A percentile compares a stretch with the other conserved stretches of the same genome.
phyloP scores from a whole-genome alignment of 2,113 vertebrate species.

The Podilymbus podiceps region DNA sequence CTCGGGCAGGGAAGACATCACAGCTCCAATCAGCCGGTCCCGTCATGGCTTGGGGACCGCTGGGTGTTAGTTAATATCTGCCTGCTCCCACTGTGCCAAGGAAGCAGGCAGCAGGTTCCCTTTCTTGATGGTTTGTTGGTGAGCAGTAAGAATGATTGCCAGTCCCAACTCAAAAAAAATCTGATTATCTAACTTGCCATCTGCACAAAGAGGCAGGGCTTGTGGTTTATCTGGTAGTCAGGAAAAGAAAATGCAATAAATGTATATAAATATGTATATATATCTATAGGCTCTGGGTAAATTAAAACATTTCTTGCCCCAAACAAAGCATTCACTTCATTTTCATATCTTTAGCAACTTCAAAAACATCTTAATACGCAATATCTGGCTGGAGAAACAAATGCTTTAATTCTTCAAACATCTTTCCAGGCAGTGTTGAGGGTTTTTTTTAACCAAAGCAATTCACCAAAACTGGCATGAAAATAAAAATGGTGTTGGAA shows the following conservation, averaged over 20 bases:
- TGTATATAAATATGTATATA: background rate
- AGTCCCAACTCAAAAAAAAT: background rate
- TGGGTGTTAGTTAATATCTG: background rate
- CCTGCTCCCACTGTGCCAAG: background rate
- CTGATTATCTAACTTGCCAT: background rate
- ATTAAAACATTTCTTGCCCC: background rate
- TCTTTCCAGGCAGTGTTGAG: background rate
- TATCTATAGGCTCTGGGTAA: background rate
- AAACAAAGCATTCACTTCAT: background rate
- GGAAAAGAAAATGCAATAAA: background rate
- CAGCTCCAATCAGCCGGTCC: background rate
- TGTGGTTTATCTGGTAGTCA: background rate
- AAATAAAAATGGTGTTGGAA: background rate
- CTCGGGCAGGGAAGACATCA: background rate
- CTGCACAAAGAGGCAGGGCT: background rate
- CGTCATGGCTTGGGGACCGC: accelerated
- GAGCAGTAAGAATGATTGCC: background rate
- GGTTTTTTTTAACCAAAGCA: background rate
- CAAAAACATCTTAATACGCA: background rate
- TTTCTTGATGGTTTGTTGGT: background rate
- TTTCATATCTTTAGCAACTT: background rate
- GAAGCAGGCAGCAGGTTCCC: background rate
- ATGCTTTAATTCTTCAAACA: background rate
- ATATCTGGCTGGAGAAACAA: background rate
- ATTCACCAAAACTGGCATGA: background rate